Base-by-base conservation (phyloP, 2,888 invertebrate genomes). In the Torymus aiolomorphi region DNA sequence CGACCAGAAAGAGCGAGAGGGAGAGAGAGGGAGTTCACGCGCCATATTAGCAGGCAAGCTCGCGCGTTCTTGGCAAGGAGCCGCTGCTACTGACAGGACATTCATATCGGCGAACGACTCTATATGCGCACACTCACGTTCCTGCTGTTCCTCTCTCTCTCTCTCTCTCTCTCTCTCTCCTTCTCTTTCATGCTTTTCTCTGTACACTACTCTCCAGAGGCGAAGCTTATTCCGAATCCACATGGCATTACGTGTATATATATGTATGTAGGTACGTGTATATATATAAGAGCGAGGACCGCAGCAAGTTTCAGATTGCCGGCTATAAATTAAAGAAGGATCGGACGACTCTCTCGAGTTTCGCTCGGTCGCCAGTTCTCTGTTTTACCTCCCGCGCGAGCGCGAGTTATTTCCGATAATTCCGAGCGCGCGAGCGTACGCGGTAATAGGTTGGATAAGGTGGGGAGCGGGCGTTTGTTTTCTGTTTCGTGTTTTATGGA, bases 71-170 rank as follows among this genome's bases (percentile, higher is more conserved):
- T 88, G 88, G 89, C 89, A 88, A 89, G 89, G 86, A 89, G 87
- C 89, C 86, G 89, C 88, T 89, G 89, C 84, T 87, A 87, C 87
- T 88, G 89, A 89, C 89, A 89, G 89, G 85, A 87, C 89, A 89
- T 89, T 89, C 87, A 89, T 89, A 88, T 88, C 86, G 86, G 84
- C 85, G 80, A 85, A 84, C 84, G 83, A 84, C 61, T 71, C 83
- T 83, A 83, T 83, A 76, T 82, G 82, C 84, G 84, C 82, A 42
- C 42, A 42, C 42, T 42, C 42, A 42, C 42, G 42, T 42, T 42
- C 42, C 42, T 42, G 8, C 42, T 31, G 31, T 31, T 82, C 83
- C 82, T 51, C 83, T 82, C 83, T 74, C 83, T 73, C 76, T 76
- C 42, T n/a, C n/a, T n/a, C n/a, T 72, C 61, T 49, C 61, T 76